Percentiles rank a stretch among this genome's conserved stretches.
Evolutionary conservation across 2,888 invertebrate species (phyloP).

Genomic region (Drepana falcataria): DNA sequence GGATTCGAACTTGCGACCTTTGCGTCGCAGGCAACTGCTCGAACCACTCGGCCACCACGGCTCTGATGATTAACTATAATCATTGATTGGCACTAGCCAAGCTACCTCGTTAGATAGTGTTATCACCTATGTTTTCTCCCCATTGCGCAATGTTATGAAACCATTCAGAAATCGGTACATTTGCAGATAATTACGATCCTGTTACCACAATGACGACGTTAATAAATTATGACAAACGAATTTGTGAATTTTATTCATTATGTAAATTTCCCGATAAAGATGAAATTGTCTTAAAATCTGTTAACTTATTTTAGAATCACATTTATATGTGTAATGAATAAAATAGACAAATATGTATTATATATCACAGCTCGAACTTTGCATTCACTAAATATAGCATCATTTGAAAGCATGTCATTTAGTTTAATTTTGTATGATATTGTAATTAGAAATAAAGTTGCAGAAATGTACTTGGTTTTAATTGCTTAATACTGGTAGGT

Average conservation of each 20-base stretch:
- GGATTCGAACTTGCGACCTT: too few relatives aligned
- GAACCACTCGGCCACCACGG: too few relatives aligned
- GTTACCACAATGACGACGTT: not conserved
- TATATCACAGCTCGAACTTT: not conserved
- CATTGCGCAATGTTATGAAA: slow-evolving; percentile 5
- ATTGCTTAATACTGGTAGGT: not conserved
- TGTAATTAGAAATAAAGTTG: slow-evolving; percentile 40
- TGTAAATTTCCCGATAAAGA: too few relatives aligned
- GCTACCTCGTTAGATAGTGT: not conserved
- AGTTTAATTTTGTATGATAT: slow-evolving; percentile 42
- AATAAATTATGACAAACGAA: not conserved
- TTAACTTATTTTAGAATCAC: too few relatives aligned
- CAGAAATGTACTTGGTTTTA: slow-evolving; percentile 9
- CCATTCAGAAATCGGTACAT: not conserved
- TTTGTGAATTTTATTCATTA: not conserved
- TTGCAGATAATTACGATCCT: not conserved
- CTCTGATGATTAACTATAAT: not conserved
- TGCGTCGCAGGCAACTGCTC: too few relatives aligned
- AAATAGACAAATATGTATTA: too few relatives aligned
- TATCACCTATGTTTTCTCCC: not conserved
- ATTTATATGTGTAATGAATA: too few relatives aligned
- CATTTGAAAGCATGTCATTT: slow-evolving; percentile 18
- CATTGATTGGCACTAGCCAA: too few relatives aligned
- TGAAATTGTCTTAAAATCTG: too few relatives aligned
- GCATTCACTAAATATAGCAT: not conserved